phyloP scores from a whole-genome alignment of 2,888 invertebrate species.

The Mactromeris polynyma region DNA sequence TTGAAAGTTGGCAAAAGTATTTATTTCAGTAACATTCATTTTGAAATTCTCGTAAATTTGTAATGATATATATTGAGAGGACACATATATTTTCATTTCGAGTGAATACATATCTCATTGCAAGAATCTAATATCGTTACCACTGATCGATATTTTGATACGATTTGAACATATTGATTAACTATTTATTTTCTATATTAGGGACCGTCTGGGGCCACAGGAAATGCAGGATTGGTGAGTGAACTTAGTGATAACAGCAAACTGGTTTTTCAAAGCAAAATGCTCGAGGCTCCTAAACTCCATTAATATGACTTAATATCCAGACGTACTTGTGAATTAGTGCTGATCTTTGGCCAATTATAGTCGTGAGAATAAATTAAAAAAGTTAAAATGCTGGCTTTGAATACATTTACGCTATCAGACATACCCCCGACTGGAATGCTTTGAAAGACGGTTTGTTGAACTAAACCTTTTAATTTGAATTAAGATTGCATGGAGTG shows the following conservation, averaged over 20 bases:
- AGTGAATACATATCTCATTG: neutral
- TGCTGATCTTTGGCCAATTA: neutral
- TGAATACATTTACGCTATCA: neutral
- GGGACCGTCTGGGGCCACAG: conserved; percentile 81
- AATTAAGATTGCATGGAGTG: conserved; percentile 35
- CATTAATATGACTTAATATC: neutral
- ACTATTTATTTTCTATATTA: conserved; percentile 52
- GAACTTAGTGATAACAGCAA: neutral
- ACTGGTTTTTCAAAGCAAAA: neutral
- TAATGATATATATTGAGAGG: too few species aligned
- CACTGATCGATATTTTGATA: neutral
- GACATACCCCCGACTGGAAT: neutral
- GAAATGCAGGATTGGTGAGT: conserved; percentile 81
- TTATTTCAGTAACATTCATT: too few species aligned
- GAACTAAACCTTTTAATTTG: conserved; percentile 4
- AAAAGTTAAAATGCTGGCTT: neutral
- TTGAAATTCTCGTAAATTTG: too few species aligned
- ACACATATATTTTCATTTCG: too few species aligned
- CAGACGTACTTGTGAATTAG: too few species aligned
- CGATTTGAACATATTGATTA: neutral
- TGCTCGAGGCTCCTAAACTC: neutral
- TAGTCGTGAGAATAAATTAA: neutral
- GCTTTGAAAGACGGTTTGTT: conserved; percentile 39
- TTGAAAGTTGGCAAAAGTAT: too few species aligned
- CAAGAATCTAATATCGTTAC: neutral